Evolutionary conservation across 92 coral and sea anemone species (phyloP), one percentile per base, ranked within the genome.

Genomic region (Paramuricea clavata): DNA sequence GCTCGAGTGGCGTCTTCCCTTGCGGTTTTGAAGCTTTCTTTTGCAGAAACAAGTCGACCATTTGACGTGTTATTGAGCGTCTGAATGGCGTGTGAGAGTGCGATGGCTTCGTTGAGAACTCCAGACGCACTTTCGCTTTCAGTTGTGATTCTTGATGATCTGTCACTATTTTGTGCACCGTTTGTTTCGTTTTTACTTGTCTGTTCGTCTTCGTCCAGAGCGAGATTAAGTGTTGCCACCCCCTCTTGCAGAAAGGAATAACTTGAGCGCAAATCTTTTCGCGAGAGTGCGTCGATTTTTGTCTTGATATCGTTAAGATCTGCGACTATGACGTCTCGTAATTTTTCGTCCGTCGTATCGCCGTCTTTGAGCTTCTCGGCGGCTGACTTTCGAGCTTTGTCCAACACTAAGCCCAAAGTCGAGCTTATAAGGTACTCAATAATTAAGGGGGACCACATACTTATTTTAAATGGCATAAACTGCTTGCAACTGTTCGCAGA

Each of bases 201-300:
- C 54, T 47, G 54, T 10, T 47, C 54, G 19, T 15, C 54, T 47
- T 47, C 41, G 41, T 68, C 74, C 26, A 30, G 74, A 0, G 35
- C 33, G 6, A 68, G 39, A 22, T 68, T 68, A 26, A 68, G 74
- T 3, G 41, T 25, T 6, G 5, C 21, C 16, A 68, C 41, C 0
- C 74, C 74, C 21, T 68, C 74, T 30, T 68, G 7, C n/a, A 68
- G 44, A 15, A 68, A 68, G 21, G 41, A 25, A 36, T 28, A 16
- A 36, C 74, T 68, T 16, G 41, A 17, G 74, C 3, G 39, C 2
- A 68, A 22, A 68, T 68, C 74, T 68, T 68, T 68, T 16, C 74
- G 41, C 33, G 39, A 32, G 41, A 68, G 74, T 9, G 10, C 74
- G 19, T 68, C 39, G 41, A 68, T 25, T 36, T 68, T 68, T 32